These are phyloP conservation scores for Strigamia maritima DNA, from an alignment of 2,888 invertebrate genomes.

Conservation along the genomic window DNA sequence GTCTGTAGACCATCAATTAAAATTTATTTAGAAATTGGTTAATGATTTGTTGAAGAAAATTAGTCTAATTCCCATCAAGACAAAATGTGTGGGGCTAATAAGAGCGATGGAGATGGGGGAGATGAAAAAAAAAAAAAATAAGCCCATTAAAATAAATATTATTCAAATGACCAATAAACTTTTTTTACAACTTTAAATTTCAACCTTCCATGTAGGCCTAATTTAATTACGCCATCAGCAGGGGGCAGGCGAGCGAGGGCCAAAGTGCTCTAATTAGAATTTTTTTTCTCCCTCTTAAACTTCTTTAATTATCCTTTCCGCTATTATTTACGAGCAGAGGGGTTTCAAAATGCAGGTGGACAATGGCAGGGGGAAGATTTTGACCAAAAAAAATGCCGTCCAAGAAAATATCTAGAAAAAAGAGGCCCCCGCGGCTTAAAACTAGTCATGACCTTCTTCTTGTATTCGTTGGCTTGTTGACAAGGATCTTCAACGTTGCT, in stretches of 20 bases:
- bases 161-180: slow-evolving; percentile 13
- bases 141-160: neutral
- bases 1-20: slow-evolving; percentile 11
- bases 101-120: no score
- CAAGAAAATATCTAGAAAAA: neutral
- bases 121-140: neutral
- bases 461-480: slow-evolving; percentile 17
- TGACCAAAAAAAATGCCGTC: slow-evolving; percentile 8
- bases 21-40: slow-evolving; percentile 17
- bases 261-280: slow-evolving; percentile 25
- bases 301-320: slow-evolving; percentile 21
- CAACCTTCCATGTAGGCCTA: slow-evolving; percentile 10
- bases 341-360: neutral
- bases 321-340: slow-evolving; percentile 12
- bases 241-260: slow-evolving; percentile 3
- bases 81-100: neutral
- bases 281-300: slow-evolving; percentile 3
- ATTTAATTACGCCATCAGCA: slow-evolving; percentile 27
- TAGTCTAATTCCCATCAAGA: slow-evolving; percentile 1
- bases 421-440: neutral
- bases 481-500: slow-evolving; percentile 7
- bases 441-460: slow-evolving; percentile 27
- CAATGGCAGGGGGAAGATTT: neutral
- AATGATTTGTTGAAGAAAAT: neutral
- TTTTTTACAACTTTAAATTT: slow-evolving; percentile 15